A percentile compares a stretch with the other conserved stretches of the same genome.
These are phyloP conservation scores for Germaria angustata DNA, from an alignment of 2,888 invertebrate species.

Conservation along the genomic window DNA sequence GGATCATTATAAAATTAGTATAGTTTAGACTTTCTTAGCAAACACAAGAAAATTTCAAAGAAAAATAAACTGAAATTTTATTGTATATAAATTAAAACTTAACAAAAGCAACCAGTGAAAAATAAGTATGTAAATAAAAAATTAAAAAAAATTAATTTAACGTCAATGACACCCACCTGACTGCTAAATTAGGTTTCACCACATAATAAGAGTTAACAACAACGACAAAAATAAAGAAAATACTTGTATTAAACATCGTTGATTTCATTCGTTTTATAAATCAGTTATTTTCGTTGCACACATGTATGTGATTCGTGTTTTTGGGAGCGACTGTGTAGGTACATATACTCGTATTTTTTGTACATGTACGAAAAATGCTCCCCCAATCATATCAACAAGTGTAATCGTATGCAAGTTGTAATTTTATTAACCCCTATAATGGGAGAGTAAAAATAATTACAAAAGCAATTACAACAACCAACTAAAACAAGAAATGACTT, in stretches of 20 bases:
- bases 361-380: background rate
- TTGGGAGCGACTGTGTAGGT: background rate
- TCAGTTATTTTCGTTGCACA: background rate
- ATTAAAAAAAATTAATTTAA: background rate
- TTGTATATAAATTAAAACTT: background rate
- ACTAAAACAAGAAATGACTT: slow-evolving; percentile 36
- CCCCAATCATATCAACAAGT: slow-evolving; percentile 40
- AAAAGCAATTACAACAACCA: slow-evolving; percentile 18
- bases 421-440: background rate
- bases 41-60: slow-evolving; percentile 21
- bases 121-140: background rate
- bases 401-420: background rate
- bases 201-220: background rate
- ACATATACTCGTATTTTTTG: no score
- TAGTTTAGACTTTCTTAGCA: slow-evolving; percentile 27
- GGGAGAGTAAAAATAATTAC: background rate
- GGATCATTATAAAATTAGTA: slow-evolving; percentile 42
- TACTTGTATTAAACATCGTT: slow-evolving; percentile 5
- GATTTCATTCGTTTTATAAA: background rate
- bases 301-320: background rate
- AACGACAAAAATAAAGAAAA: background rate
- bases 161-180: background rate
- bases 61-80: background rate
- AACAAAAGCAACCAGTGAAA: background rate
- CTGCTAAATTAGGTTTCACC: background rate